Evolutionary conservation across 2,888 invertebrate species (phyloP).

Genomic region (Dorcus parallelipipedus): DNA sequence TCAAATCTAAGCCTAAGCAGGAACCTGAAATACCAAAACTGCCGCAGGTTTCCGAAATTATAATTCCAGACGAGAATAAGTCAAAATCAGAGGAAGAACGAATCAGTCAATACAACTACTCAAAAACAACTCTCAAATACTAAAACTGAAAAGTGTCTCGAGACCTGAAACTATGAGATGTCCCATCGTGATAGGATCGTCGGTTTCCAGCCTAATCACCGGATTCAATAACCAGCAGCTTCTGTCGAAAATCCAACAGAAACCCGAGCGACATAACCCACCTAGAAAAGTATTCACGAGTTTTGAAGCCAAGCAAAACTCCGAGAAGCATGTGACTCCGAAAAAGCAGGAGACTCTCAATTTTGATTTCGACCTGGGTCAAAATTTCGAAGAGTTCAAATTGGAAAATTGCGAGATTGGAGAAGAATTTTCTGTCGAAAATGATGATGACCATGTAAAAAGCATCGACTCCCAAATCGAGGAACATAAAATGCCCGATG

Average conservation of each 20-base stretch:
- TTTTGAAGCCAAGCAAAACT: conserved; percentile 46
- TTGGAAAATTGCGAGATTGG: conserved; percentile 67
- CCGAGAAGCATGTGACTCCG: conserved; percentile 35
- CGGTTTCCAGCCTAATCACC: conserved; percentile 55
- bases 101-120: conserved; percentile 47
- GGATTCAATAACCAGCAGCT: conserved; percentile 50
- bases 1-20: conserved; percentile 41
- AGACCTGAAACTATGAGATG: conserved; percentile 40
- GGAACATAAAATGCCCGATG: conserved; percentile 21
- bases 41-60: conserved; percentile 71
- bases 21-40: conserved; percentile 68
- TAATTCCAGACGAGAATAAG: conserved; percentile 62
- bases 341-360: conserved; percentile 20
- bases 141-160: conserved; percentile 42
- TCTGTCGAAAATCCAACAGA: conserved; percentile 56
- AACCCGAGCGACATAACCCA: conserved; percentile 31
- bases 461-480: conserved; percentile 3
- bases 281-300: conserved; percentile 42
- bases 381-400: conserved; percentile 78
- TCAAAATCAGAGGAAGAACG: conserved; percentile 35
- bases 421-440: conserved; percentile 41
- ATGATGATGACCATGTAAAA: conserved; percentile 8
- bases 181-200: conserved; percentile 61
- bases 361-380: conserved; percentile 65
- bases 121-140: conserved; percentile 47